A percentile compares a stretch with the other conserved stretches of the same genome.
Conservation (phyloP, 2,113 vertebrate species). For the Sapayoa aenigma region DNA sequence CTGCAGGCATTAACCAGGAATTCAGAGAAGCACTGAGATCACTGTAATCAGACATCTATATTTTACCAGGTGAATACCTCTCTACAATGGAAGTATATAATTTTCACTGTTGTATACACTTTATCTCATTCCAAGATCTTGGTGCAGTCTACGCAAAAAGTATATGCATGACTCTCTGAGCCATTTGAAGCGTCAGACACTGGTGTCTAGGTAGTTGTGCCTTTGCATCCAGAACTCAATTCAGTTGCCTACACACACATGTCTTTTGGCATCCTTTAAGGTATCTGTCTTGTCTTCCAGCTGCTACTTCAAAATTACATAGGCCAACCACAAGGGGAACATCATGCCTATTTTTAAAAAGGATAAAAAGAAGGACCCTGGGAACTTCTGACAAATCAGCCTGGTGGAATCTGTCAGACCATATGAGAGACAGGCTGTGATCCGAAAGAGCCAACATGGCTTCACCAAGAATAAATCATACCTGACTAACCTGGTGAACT, state of each 20-base stretch:
- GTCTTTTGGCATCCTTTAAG: neutral
- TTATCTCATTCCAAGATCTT: neutral
- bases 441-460: neutral
- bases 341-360: neutral
- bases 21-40: neutral
- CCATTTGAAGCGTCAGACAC: neutral
- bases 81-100: neutral
- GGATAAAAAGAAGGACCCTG: neutral
- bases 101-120: neutral
- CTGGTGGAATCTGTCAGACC: neutral
- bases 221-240: neutral
- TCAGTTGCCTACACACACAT: neutral
- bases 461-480: neutral
- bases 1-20: neutral
- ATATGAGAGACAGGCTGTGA: neutral
- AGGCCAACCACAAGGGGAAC: neutral
- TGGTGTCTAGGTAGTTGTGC: neutral
- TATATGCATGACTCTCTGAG: neutral
- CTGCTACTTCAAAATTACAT: neutral
- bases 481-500: neutral
- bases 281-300: neutral
- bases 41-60: no score
- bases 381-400: neutral
- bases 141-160: neutral
- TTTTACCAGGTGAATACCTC: neutral